Base-by-base conservation (phyloP, 2,888 invertebrate species). In the Drosophila suboccidentalis region DNA sequence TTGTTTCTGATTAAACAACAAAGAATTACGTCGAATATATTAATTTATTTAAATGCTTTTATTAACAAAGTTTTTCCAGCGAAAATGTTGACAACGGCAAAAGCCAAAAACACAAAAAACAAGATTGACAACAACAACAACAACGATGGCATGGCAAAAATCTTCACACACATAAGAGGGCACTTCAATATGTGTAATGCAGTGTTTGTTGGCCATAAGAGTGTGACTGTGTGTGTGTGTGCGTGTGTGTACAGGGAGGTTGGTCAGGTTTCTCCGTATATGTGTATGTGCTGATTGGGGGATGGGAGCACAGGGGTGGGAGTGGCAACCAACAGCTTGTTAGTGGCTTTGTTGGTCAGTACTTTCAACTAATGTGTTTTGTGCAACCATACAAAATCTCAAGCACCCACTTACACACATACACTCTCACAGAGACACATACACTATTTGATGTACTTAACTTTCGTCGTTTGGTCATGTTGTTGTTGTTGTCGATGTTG, bases 271-370 rank as follows among this genome's bases (percentile, higher is more conserved):
- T 15, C 60, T 47, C 13, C 4, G 15, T n/a, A 4, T 41, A 43
- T 26, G 29, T 29, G 8, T 29, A 29, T 11, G 17, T 15, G n/a
- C 15, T 32, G 34, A 22, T 8, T 17, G 22, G 17, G 22, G 17
- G 22, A 17, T 11, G n/a, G 10, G 9, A 9, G 19, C 19, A 15
- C 9, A 26, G 15, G 41, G 9, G n/a, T 8, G 22, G 32, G 15
- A 32, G 41, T 63, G 51, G 53, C 66, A 62, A 76, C 83, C 89
- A 86, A 83, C 87, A 88, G 90, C 89, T 86, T 88, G 87, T 86
- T 90, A 88, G 86, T 86, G 86, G 86, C 90, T 90, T 87, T 87
- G 90, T 88, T 90, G 90, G 90, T 88, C 90, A 90, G 90, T 87
- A 90, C 87, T 90, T 87, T 86, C 79, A 83, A 86, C 90, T 90